A percentile compares a stretch with the other conserved stretches of the same genome.
These are phyloP conservation scores for Lepidochitona cinerea DNA, from an alignment of 2,888 invertebrate genomes.

Conservation along the genomic window DNA sequence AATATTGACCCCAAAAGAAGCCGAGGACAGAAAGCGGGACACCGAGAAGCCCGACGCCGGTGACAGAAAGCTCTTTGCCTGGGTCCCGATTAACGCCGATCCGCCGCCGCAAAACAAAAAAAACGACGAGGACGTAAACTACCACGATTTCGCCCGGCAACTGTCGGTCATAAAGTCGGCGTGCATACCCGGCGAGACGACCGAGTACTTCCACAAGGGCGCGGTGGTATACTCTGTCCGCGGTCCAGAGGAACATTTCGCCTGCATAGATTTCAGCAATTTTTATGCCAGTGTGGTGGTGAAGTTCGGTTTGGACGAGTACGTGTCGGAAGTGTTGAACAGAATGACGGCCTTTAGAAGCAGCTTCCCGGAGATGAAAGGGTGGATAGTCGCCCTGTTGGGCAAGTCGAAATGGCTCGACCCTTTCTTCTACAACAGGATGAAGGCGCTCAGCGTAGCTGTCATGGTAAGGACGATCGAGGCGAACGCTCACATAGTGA, in stretches of 20 bases:
- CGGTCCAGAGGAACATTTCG: not conserved
- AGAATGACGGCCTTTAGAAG: not conserved
- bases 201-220: not conserved
- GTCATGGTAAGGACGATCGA: not conserved
- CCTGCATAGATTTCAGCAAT: not conserved
- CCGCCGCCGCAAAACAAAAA: not conserved
- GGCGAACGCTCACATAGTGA: not conserved
- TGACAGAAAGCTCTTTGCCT: not conserved
- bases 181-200: not conserved
- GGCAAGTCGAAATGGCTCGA: not conserved
- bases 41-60: not conserved
- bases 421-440: not conserved
- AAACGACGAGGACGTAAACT: not conserved
- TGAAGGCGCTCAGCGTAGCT: not conserved
- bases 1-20: not conserved
- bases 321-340: not conserved
- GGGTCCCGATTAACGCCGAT: not conserved
- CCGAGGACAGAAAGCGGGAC: not conserved
- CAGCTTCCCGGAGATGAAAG: not conserved
- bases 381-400: not conserved
- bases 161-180: not conserved
- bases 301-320: not conserved
- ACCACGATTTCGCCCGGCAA: not conserved
- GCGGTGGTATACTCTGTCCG: not conserved
- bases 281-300: not conserved